Evolutionary conservation across 2,888 invertebrate species (phyloP).

Genomic region (Glaucopsyche alexis): DNA sequence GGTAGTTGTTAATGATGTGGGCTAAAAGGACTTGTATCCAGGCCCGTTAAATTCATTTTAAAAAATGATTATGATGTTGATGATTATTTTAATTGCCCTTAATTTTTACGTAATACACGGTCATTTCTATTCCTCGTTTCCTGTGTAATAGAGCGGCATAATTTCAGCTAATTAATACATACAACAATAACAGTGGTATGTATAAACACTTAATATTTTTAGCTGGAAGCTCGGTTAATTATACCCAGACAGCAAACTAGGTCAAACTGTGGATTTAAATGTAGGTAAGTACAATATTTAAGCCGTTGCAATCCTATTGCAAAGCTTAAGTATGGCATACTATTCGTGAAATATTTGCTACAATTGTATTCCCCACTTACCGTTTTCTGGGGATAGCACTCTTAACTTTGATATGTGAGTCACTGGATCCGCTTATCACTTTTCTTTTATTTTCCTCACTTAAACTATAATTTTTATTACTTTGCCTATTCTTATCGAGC

Average conservation of each 20-base stretch:
- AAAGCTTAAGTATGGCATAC: not conserved
- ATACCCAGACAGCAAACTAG: slow-evolving; percentile 57
- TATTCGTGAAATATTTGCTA: not conserved
- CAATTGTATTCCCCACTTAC: slow-evolving; percentile 43
- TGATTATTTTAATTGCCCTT: not conserved
- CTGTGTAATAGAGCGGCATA: not conserved
- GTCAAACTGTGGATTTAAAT: slow-evolving; percentile 35
- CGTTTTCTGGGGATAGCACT: slow-evolving; percentile 72
- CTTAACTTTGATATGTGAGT: slow-evolving; percentile 69
- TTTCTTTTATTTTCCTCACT: slow-evolving; percentile 60
- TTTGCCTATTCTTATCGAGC: slow-evolving; percentile 44
- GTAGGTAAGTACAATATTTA: not conserved
- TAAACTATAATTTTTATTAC: slow-evolving; percentile 52
- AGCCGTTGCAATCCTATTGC: not conserved
- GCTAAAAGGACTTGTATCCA: too few species aligned
- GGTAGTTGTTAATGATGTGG: too few species aligned
- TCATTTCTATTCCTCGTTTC: not conserved
- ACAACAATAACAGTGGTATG: not conserved
- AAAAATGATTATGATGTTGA: too few species aligned
- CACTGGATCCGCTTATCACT: slow-evolving; percentile 46
- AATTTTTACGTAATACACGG: not conserved
- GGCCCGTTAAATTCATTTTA: too few species aligned
- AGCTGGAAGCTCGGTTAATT: slow-evolving; percentile 53
- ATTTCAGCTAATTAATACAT: not conserved
- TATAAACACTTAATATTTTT: slow-evolving; percentile 44